Evolutionary conservation across 2,888 invertebrate species (phyloP), one percentile per base, ranked within the genome.

Genomic region (Nomada hirtipes): DNA sequence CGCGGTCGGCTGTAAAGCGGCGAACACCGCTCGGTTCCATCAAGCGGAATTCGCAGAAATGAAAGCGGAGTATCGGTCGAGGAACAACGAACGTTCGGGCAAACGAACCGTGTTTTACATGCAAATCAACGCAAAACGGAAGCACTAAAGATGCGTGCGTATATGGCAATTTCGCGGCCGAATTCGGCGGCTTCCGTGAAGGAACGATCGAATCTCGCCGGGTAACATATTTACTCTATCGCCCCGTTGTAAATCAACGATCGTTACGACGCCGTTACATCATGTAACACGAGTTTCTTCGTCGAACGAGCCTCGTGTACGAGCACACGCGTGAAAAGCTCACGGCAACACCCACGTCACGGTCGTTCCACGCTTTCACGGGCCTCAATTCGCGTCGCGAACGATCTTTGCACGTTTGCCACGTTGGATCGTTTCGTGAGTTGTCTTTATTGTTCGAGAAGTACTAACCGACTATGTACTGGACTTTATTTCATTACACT

Each of bases 231-330:
- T 81, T 73, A 79, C 53, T 47, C 59, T 70, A 73, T 73, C 69
- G 72, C 18, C 71, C 44, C 79, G 72, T 65, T 85, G 83, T 87
- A 89, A 90, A 89, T 90, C 88, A 88, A 85, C 83, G 81, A 77
- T 86, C 86, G 80, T 76, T 84, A 87, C 85, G 77, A 82, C 79
- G 87, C 86, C 84, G 85, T 91, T 91, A 90, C 90, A 88, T 90
- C 90, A 87, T 85, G 85, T 83, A 77, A 57, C 76, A 53, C 57
- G 65, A 20, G 50, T 61, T 80, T 80, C 78, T 79, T 86, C 57
- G 57, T 20, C 53, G 59, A 77, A 77, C 75, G 65, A 64, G 52
- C 69, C 64, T 52, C 74, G 72, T 23, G 59, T 53, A 72, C 23
- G 23, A 2, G 26, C 42, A 82, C 71, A 26, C 60, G 64, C 63